Conservation (phyloP, 2,113 vertebrate genomes). For the Sisor rabdophorus region DNA sequence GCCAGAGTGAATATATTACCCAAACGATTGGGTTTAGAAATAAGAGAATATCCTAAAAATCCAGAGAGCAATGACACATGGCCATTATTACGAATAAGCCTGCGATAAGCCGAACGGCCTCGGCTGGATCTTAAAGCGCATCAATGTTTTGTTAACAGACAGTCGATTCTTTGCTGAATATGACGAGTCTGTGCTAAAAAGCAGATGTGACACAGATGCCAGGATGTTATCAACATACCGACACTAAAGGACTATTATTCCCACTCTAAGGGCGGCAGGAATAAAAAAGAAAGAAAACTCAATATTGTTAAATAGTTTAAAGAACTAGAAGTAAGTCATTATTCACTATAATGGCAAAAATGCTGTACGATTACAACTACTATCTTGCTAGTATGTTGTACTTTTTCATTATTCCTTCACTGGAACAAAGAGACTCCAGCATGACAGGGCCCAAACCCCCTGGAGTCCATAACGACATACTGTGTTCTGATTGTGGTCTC, state of each 20-base stretch:
- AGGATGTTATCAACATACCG: slow-evolving; percentile 46
- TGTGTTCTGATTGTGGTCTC: too few species aligned
- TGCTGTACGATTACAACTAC: too few species aligned
- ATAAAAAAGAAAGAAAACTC: background rate
- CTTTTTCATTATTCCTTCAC: too few species aligned
- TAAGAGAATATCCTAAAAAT: slow-evolving; percentile 31
- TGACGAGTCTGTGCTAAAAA: slow-evolving; percentile 22
- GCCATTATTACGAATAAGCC: slow-evolving; percentile 24
- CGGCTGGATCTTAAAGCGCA: background rate
- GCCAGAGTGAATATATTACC: slow-evolving; percentile 24
- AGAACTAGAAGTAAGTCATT: background rate
- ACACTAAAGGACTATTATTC: slow-evolving; percentile 22
- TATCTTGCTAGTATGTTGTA: too few species aligned
- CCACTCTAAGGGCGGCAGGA: slow-evolving; percentile 40
- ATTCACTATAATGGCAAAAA: too few species aligned
- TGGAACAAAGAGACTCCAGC: too few species aligned
- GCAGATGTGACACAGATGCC: slow-evolving; percentile 45
- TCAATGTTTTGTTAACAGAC: slow-evolving; percentile 10
- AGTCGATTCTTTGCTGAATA: slow-evolving; percentile 14
- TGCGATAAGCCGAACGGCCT: slow-evolving; percentile 39
- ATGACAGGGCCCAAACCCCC: too few species aligned
- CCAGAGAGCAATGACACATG: slow-evolving; percentile 10
- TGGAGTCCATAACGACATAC: too few species aligned
- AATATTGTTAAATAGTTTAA: background rate
- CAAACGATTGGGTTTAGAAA: slow-evolving; percentile 16